Base-by-base conservation (phyloP, 2,797 vertebrate species). In the Brotogeris chrysoptera region DNA sequence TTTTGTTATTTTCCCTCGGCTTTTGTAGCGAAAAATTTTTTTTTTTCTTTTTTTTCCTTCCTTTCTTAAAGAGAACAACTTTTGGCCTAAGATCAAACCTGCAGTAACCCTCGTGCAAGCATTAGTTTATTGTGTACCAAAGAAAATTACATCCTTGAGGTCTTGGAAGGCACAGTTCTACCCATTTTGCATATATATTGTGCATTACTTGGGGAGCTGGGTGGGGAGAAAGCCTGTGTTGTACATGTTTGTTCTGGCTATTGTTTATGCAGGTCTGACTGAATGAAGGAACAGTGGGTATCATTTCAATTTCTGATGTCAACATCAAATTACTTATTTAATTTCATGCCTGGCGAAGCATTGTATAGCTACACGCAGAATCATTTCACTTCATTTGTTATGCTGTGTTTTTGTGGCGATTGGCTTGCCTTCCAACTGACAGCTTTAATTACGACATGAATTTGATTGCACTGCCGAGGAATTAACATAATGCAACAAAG, bases 301-400 rank as follows among this genome's bases (percentile, higher is more conserved):
- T 99, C 98, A 98, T 99, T 99, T 99, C 98, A 99, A 99, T 99
- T 99, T 98, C 98, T 99, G 98, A 99, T 99, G 99, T 99, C 98
- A 99, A 99, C 99, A 99, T 99, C 98, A 99, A 98, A 99, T 99
- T 99, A 99, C 99, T 99, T 99, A 99, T 99, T 99, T 99, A 98
- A 99, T 99, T 99, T 99, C 99, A 99, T 98, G 99, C 99, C 99
- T 98, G 98, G 98, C 97, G 99, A 98, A 99, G 99, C 99, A 98
- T 98, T 98, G 98, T 98, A 98, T 98, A 98, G 99, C 98, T 98
- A 99, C 99, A 99, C 93, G 98, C 98, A 98, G 98, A 98, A 99
- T 98, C 98, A 97, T 98, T 98, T 98, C 98, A 99, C 98, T 99
- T 98, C 98, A 98, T 98, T 99, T 98, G 98, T 98, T 99, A 98